Base-by-base conservation (phyloP, 2,797 vertebrate species). In the Echiichthys vipera region DNA sequence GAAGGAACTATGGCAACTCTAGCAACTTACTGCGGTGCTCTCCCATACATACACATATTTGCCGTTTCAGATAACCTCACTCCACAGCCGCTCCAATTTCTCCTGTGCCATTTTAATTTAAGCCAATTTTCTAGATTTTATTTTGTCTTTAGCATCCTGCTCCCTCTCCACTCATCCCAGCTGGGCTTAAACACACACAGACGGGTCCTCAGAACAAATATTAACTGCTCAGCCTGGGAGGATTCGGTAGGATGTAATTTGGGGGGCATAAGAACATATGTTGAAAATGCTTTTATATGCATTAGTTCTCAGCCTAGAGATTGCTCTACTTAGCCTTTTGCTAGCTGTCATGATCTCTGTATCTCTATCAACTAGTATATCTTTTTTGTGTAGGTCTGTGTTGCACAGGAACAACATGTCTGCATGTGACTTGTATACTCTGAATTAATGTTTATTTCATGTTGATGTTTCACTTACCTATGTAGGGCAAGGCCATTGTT, bases 101-200 rank as follows among this genome's bases (percentile, higher is more conserved):
- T 84, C 49, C 70, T 37, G 39, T 71, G 80, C 74, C 9, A 39
- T 79, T 91, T 90, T 81, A 91, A 91, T 93, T 91, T 91, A 85
- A 91, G 72, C 84, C 91, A 94, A 93, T 93, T 91, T 86, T 80
- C 62, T 71, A 63, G 36, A 77, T 86, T 87, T 90, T 88, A 84
- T 92, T 88, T 90, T 79, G 78, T 86, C 61, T 71, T 80, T 64
- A 64, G 80, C 27, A 4, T 75, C 74, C 51, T 46, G 49, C 65
- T 85, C 73, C 42, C 57, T 12, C 72, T 84, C 74, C 57, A 14
- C 72, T 84, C 74, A 88, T 92, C 91, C 91, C 91, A 92, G 89
- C 89, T 92, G 92, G 88, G 68, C 82, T 93, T 92, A 91, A 95
- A 91, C 88, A 93, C 92, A 94, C 88, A 94, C 84, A 88, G 80